Evolutionary conservation across 2,888 invertebrate species (phyloP).

Genomic region (Heliconius aoede): DNA sequence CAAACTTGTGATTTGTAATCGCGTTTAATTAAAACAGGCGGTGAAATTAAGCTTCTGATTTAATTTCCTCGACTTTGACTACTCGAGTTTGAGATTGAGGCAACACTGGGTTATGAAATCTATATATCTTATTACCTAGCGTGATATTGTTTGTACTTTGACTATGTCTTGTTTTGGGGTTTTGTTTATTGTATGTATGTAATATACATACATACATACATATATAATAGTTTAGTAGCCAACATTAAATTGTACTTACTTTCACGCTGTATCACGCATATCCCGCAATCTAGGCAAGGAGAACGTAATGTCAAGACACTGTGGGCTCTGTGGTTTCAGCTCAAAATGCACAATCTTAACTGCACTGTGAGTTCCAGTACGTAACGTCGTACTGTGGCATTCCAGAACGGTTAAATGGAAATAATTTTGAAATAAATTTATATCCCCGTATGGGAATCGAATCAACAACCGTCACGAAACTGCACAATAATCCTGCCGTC

Average conservation of each 20-base stretch:
- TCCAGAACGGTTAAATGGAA: too few relatives aligned
- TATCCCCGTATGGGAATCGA: too few relatives aligned
- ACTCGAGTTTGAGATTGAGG: constrained; percentile 23
- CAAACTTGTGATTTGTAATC: constrained; percentile 41
- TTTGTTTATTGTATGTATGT: background rate
- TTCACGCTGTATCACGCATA: too few relatives aligned
- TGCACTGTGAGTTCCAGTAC: background rate
- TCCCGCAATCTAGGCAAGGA: background rate
- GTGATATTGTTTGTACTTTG: constrained; percentile 10
- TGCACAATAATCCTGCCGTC: too few relatives aligned
- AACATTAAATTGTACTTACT: too few relatives aligned
- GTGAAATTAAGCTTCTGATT: constrained; percentile 32
- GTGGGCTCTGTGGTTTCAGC: background rate
- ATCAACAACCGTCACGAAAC: too few relatives aligned
- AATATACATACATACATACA: background rate
- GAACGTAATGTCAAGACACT: background rate
- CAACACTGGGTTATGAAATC: constrained; percentile 27
- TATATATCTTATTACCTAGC: constrained; percentile 14
- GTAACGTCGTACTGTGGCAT: too few relatives aligned
- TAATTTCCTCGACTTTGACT: constrained; percentile 32
- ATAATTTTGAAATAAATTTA: too few relatives aligned
- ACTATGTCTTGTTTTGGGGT: background rate
- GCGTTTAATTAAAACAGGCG: constrained; percentile 40
- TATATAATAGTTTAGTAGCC: too few relatives aligned
- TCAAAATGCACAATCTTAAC: background rate